Base-by-base conservation (phyloP, 2,888 invertebrate genomes). In the Craniophora ligustri region DNA sequence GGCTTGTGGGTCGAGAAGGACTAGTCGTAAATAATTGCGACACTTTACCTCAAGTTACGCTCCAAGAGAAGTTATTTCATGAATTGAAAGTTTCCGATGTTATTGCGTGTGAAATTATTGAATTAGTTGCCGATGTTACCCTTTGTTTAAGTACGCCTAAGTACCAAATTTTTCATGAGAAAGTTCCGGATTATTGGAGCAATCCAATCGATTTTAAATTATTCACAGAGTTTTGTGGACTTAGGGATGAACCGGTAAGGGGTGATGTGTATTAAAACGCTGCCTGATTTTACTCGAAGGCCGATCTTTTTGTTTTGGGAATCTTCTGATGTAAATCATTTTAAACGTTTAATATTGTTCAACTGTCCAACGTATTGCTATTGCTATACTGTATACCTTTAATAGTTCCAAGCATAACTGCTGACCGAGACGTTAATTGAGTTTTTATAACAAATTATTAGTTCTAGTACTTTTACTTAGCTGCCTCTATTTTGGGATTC, bases 21-120 rank as follows among this genome's bases (percentile, higher is more conserved):
- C 72, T 76, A 76, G 78, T 79, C 81, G 81, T 86, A 86, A 86
- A 85, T 85, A 85, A 85, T 85, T 82, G 79, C 74, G 79, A 82
- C 85, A 82, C 82, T 84, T 81, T 82, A 80, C 79, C 81, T 75
- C 71, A 76, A 80, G 77, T 76, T 79, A 76, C 72, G 71, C 78
- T 82, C 77, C 84, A 77, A 78, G 68, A 74, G 69, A 81, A 84
- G 74, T 83, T 85, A 78, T 76, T 75, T 76, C 69, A 74, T 78
- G 80, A 85, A 82, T 79, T 78, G 75, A 81, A 78, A 75, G 75
- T 78, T 76, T 73, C 61, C 67, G 63, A 72, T 72, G 75, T 74
- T 75, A 77, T 82, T 50, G 44, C 30, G 49, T 50, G 57, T 59
- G 42, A 71, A 75, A 73, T 68, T 66, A 75, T 71, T 65, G 55